A percentile compares a stretch with the other conserved stretches of the same genome.
Conservation (phyloP, 92 coral and sea anemone species). For the Hydrozoanthus gracilis region DNA sequence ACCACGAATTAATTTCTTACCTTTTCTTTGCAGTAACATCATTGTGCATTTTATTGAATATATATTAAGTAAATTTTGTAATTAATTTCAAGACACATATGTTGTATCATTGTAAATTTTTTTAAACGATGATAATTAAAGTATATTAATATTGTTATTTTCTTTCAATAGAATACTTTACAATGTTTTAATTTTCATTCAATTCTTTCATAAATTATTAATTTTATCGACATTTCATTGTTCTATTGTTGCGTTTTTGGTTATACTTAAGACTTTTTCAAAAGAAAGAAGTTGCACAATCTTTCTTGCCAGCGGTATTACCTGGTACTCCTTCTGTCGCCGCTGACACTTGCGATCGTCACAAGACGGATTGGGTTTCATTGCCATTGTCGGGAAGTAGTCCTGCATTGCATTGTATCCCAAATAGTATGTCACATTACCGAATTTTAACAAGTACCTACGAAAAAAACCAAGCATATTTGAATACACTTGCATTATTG, state of each 20-base stretch:
- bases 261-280: too few relatives aligned
- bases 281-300: not conserved
- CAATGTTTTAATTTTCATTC: too few relatives aligned
- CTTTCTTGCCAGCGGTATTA: conserved; percentile 8
- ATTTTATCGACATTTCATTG: too few relatives aligned
- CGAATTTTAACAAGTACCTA: conserved; percentile 92
- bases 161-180: too few relatives aligned
- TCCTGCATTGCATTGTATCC: conserved; percentile 98
- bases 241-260: too few relatives aligned
- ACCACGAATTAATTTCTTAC: not conserved
- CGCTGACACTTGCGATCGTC: conserved; percentile 86
- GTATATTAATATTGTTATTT: too few relatives aligned
- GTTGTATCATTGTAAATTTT: too few relatives aligned
- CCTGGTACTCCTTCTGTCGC: conserved; percentile 91
- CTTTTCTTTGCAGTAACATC: not conserved
- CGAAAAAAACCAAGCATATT: not conserved
- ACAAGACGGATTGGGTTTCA: conserved; percentile 95
- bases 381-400: conserved; percentile 94
- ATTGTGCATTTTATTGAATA: not conserved
- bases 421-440: conserved; percentile 89
- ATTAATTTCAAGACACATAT: too few relatives aligned
- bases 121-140: too few relatives aligned
- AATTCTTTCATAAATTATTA: too few relatives aligned
- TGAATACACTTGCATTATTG: not conserved
- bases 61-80: too few relatives aligned